These are phyloP conservation scores for Podarcis lilfordi DNA, from an alignment of 2,797 vertebrate genomes.

Conservation along the genomic window DNA sequence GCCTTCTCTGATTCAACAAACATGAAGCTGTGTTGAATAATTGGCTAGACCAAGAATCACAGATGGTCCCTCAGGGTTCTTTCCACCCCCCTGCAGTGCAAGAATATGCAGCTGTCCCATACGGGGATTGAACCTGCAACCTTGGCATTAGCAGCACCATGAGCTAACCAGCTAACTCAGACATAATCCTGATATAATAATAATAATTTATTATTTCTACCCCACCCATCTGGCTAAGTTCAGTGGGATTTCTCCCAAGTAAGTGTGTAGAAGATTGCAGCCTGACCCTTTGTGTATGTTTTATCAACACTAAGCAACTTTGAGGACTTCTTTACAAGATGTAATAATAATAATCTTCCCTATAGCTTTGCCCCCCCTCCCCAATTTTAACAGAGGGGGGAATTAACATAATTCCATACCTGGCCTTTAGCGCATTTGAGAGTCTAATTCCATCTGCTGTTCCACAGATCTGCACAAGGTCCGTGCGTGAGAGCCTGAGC, in stretches of 20 bases:
- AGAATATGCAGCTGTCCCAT: too few relatives aligned
- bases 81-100: too few relatives aligned
- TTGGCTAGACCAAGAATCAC: too few relatives aligned
- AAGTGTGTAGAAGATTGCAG: not conserved
- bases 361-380: not conserved
- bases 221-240: not conserved
- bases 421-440: slow-evolving; percentile 85
- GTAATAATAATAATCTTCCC: not conserved
- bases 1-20: too few relatives aligned
- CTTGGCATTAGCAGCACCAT: too few relatives aligned
- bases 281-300: not conserved
- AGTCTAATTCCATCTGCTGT: slow-evolving; percentile 87
- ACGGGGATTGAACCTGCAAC: too few relatives aligned
- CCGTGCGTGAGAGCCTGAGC: slow-evolving; percentile 85
- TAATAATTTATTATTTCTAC: too few relatives aligned
- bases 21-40: too few relatives aligned
- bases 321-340: not conserved
- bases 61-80: too few relatives aligned
- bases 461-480: slow-evolving; percentile 90
- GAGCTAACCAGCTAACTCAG: too few relatives aligned
- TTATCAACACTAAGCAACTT: too few relatives aligned
- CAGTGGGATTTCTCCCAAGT: not conserved
- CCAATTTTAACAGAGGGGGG: not conserved
- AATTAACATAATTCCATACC: slow-evolving; percentile 70
- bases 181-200: not conserved